Evolutionary conservation across 1,140 invertebrate genomes (phyloP), one percentile per base, ranked within the genome.

Genomic region (Pseudomyrmex cubaensis): DNA sequence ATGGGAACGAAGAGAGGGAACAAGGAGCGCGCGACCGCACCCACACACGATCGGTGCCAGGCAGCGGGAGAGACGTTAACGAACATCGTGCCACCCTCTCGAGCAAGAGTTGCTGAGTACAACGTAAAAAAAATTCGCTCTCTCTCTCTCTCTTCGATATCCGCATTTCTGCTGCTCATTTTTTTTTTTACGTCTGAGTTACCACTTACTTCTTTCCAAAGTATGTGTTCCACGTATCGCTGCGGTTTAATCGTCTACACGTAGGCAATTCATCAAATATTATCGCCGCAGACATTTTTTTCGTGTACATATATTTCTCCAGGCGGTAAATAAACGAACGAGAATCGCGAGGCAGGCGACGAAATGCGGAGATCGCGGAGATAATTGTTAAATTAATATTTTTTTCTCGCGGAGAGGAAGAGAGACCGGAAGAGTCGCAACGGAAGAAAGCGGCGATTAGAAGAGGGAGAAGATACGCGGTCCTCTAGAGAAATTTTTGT

Each of bases 321-420:
- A 63, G 20, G 74, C 48, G 72, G 85, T 69, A 86, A 89, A 89
- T 86, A 87, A 90, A 84, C 70, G 85, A 80, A 85, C 22, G 35
- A 80, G 63, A 69, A 69, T 46, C 56, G 25, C 25, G 35, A 35
- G 10, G 50, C 48, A 10, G 61, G 22, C 64, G 25, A 48, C 54
- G 13, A 20, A 20, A 20, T 54, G 52, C 10, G 83, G 59, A 87
- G 89, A 90, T 86, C 66, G 59, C 20, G 25, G 69, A 91, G 91
- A 91, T 92, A 91, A 90, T 91, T 86, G 88, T 76, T 88, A 90
- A 91, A 90, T 91, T 92, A 91, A 90, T 89, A 88, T 91, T 89
- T 91, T 91, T 91, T 35, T 7, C 35, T 90, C 80, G 76, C 87
- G 67, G 61, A 57, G 66, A 44, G 52, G 17, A 64, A 82, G 57